Base-by-base conservation (phyloP, 2,888 invertebrate genomes). In the Omphaloscelis lunosa region DNA sequence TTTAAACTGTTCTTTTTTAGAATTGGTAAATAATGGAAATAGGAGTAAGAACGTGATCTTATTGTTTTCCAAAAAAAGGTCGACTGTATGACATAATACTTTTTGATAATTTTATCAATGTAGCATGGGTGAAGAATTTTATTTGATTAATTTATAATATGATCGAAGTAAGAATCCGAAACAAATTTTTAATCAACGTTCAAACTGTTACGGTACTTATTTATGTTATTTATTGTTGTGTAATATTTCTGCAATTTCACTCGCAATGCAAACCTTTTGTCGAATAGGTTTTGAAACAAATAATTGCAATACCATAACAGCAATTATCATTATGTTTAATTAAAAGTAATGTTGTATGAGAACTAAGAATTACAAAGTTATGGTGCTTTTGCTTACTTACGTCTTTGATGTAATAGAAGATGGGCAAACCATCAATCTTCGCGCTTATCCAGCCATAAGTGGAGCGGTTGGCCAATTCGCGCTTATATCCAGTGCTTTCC, bases 391-490 rank as follows among this genome's bases (percentile, higher is more conserved):
- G 79, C 68, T 53, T 74, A 62, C 68, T 53, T 74, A 62, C 61
- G 27, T 75, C 17, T 62, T 79, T 82, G 85, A 86, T 78, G 88
- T 88, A 88, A 88, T 75, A 48, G 51, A 69, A 82, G 88, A 89
- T 88, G 83, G 70, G 66, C 67, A 82, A 83, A 86, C 80, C 82
- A 75, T 85, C 81, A 88, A 88, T 88, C 75, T 88, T 80, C 75
- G 82, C 80, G 85, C 77, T 80, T 88, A 79, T 86, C 82, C 83
- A 84, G 79, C 80, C 81, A 86, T 69, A 88, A 88, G 83, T 88
- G 66, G 88, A 89, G 85, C 88, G 73, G 75, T 88, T 89, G 85
- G 80, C 75, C 79, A 89, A 89, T 86, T 81, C 56, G 70, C 74
- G 82, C 80, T 83, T 80, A 77, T 80, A 77, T 81, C 48, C 61